Base-by-base conservation (phyloP, 2,888 invertebrate species). In the Patella caerulea region DNA sequence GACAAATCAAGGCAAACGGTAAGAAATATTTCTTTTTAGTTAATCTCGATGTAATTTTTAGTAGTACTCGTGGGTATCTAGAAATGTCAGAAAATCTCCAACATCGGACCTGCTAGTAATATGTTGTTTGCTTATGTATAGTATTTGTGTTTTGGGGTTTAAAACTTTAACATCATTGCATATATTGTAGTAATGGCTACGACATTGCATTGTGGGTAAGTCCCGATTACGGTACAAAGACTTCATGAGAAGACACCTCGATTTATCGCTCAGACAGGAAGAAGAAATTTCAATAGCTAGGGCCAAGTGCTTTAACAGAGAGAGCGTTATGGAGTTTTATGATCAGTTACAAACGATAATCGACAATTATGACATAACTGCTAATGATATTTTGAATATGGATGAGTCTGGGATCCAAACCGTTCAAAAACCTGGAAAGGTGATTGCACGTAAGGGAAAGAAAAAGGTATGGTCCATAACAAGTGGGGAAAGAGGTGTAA, bases 271-370 rank as follows among this genome's bases (percentile, higher is more conserved):
- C 17, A 52, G 76, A 54, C 76, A 76, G 54, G 55, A 71, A 11
- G 76, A 76, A 45, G 76, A 72, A 29, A 76, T 65, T 24, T 76
- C 59, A 52, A 24, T 72, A 15, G 29, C 72, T n/a, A 17, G 65
- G 3, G 76, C 76, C n/a, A 56, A 54, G 15, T 71, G 72, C 56
- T 72, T 76, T 59, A 76, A 76, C 54, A 76, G n/a, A 56, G 54
- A 76, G 7, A 53, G n/a, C 55, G 55, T 76, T 56, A 56, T 52
- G 34, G 29, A 17, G 19, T 76, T 71, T 29, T 76, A 72, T 72
- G 14, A 52, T 34, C 24, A 55, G 45, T 55, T 76, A 15, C 56
- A 76, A 56, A 15, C 70, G 34, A 29, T 65, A 15, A 69, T 69
- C 53, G 56, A 54, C 19, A 59, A 59, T 2, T n/a, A 56, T 14